Evolutionary conservation across 2,888 invertebrate species (phyloP).

Genomic region (Eilema griseolum): DNA sequence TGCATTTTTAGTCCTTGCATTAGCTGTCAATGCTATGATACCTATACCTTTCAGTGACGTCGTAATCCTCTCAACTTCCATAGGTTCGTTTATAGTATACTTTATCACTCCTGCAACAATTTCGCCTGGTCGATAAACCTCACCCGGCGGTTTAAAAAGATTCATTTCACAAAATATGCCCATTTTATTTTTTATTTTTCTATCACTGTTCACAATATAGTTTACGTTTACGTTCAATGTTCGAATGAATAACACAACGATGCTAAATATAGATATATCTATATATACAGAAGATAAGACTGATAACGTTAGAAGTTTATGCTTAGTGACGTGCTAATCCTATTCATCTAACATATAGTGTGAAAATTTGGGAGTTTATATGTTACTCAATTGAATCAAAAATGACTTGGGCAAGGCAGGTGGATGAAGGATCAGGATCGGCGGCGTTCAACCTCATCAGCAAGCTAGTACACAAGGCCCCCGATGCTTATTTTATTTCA

Average conservation of each 20-base stretch:
- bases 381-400: not conserved
- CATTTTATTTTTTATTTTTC: conserved; percentile 33
- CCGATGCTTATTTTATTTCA: too few species aligned
- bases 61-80: conserved; percentile 43
- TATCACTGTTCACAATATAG: not conserved
- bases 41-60: conserved; percentile 54
- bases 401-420: too few species aligned
- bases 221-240: not conserved
- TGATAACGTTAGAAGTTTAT: not conserved
- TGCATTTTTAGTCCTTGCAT: conserved; percentile 12
- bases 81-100: conserved; percentile 53
- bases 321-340: not conserved
- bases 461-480: too few species aligned
- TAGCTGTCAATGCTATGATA: conserved; percentile 23
- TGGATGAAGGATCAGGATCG: too few species aligned
- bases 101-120: conserved; percentile 51
- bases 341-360: not conserved
- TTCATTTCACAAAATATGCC: conserved; percentile 57
- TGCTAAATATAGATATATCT: not conserved
- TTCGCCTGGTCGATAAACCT: conserved; percentile 47
- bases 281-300: not conserved
- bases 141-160: conserved; percentile 50
- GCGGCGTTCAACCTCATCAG: not conserved
- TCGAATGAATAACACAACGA: not conserved
- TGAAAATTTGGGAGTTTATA: not conserved